A percentile compares a stretch with the other conserved stretches of the same genome.
Conservation (phyloP, 2,113 vertebrate genomes). For the Toxotes chatareus region DNA sequence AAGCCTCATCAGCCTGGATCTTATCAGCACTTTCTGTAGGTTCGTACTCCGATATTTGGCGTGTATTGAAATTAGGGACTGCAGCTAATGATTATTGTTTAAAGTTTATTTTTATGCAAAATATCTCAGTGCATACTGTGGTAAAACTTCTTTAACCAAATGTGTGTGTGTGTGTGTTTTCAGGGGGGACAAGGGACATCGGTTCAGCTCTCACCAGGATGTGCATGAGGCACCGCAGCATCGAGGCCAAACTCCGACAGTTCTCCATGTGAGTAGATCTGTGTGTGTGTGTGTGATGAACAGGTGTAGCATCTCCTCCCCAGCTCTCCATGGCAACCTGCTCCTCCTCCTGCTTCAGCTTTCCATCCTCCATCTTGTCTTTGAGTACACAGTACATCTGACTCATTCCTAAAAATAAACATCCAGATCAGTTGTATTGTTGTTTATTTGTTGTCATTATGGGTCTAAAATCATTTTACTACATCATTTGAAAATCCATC, state of each 20-base stretch:
- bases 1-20: too few relatives aligned
- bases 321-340: constrained; percentile 41
- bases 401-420: not conserved
- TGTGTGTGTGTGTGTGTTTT: constrained; percentile 1
- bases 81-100: too few relatives aligned
- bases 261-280: constrained; percentile 90
- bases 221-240: constrained; percentile 95
- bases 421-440: not conserved
- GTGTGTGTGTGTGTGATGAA: constrained; percentile 19
- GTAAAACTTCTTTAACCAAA: too few relatives aligned
- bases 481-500: too few relatives aligned
- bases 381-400: not conserved
- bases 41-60: too few relatives aligned
- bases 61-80: too few relatives aligned
- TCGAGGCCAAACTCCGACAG: constrained; percentile 92
- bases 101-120: too few relatives aligned
- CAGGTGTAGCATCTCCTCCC: constrained; percentile 53
- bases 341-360: constrained; percentile 15
- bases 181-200: constrained; percentile 92
- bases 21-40: too few relatives aligned
- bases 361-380: constrained; percentile 6
- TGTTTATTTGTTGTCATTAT: not conserved
- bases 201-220: constrained; percentile 93
- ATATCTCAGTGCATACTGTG: too few relatives aligned
- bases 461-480: not conserved